A percentile compares a stretch with the other conserved stretches of the same genome.
phyloP scores from a whole-genome alignment of 2,888 invertebrate genomes.

The Ceriagrion tenellum region DNA sequence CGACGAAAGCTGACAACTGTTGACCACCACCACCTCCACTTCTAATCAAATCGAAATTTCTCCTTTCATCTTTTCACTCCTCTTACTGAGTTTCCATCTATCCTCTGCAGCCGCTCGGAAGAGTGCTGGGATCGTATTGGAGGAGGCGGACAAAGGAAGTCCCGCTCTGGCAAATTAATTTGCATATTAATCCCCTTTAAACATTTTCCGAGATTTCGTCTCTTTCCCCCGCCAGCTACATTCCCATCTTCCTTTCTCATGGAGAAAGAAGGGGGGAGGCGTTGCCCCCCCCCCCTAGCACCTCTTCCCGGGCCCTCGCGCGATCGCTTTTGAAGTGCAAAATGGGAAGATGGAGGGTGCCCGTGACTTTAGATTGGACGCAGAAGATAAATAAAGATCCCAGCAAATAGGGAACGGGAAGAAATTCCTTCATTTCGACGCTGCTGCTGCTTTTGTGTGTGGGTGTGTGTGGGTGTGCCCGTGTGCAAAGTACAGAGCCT shows the following conservation, averaged over 20 bases:
- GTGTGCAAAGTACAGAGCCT: slow-evolving; percentile 37
- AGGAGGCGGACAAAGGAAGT: neutral
- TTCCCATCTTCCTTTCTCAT: neutral
- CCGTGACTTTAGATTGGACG: slow-evolving; percentile 12
- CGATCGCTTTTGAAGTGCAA: slow-evolving; percentile 38
- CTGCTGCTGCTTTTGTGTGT: neutral
- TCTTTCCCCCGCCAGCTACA: neutral
- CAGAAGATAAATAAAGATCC: slow-evolving; percentile 15
- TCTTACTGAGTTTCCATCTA: neutral
- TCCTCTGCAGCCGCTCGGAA: neutral
- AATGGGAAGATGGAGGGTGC: neutral
- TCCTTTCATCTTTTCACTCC: neutral
- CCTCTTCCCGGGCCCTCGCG: neutral
- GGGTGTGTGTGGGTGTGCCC: neutral
- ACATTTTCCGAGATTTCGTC: neutral
- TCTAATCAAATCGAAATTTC: too few relatives aligned
- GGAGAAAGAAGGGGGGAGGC: too few relatives aligned
- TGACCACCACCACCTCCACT: too few relatives aligned
- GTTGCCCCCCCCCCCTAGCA: neutral
- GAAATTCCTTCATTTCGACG: neutral
- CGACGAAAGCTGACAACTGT: too few relatives aligned
- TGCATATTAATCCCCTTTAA: slow-evolving; percentile 48
- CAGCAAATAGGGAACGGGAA: neutral
- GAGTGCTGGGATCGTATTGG: neutral
- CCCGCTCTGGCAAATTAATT: neutral